These are phyloP conservation scores for Melinaea marsaeus DNA, from an alignment of 2,888 invertebrate genomes.

Conservation along the genomic window DNA sequence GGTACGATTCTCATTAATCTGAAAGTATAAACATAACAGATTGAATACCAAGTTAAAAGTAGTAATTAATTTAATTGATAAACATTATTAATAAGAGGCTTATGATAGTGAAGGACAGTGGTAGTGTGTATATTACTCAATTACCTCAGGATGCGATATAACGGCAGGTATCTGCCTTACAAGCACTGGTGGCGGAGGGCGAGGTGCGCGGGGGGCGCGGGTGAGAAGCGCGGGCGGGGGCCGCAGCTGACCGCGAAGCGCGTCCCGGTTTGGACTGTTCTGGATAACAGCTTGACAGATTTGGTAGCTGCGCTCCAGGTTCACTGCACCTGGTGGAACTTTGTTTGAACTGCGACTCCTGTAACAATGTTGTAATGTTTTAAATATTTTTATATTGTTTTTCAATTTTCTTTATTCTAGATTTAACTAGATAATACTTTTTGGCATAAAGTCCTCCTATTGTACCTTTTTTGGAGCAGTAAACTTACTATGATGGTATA, in stretches of 20 bases:
- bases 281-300: constrained; percentile 96
- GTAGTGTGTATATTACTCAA: neutral
- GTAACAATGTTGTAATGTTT: constrained; percentile 31
- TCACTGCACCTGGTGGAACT: constrained; percentile 93
- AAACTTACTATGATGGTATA: too few species aligned
- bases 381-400: constrained; percentile 13
- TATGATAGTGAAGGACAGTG: neutral
- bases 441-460: too few species aligned
- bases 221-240: constrained; percentile 89
- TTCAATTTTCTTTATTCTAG: too few species aligned
- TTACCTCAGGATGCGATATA: constrained; percentile 64
- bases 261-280: constrained; percentile 94
- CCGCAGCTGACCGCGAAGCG: constrained; percentile 88
- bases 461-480: too few species aligned
- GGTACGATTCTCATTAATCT: constrained; percentile 80
- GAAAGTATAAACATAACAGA: constrained; percentile 33
- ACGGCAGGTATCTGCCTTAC: constrained; percentile 82
- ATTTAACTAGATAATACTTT: too few species aligned
- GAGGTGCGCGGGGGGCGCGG: constrained; percentile 57
- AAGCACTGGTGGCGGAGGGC: constrained; percentile 64
- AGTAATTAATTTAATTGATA: neutral
- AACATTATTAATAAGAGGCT: neutral
- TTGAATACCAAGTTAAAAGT: neutral
- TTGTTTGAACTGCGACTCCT: constrained; percentile 81
- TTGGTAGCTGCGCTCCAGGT: constrained; percentile 95